phyloP scores from a whole-genome alignment of 2,888 invertebrate species.

The Drosophila gaucha region DNA sequence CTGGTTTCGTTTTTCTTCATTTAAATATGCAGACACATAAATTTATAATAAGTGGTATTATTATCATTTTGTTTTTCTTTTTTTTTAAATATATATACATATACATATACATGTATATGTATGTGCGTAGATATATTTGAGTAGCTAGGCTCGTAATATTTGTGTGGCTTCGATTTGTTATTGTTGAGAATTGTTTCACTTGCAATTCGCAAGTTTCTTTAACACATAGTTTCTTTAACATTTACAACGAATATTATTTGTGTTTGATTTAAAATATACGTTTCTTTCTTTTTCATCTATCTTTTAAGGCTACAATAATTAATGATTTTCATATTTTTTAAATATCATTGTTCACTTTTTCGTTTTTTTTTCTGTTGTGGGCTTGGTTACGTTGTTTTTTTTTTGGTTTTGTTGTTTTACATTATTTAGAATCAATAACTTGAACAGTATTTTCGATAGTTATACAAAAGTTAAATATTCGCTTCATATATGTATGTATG shows the following conservation, averaged over 20 bases:
- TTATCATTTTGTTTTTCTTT: slow-evolving; percentile 30
- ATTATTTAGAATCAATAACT: slow-evolving; percentile 5
- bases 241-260: slow-evolving; percentile 58
- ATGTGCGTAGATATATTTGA: slow-evolving; percentile 3
- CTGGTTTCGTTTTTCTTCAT: slow-evolving; percentile 20
- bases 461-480: slow-evolving; percentile 49
- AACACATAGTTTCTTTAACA: slow-evolving; percentile 58
- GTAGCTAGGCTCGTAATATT: slow-evolving; percentile 37
- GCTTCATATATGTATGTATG: slow-evolving; percentile 17
- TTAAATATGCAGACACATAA: slow-evolving; percentile 54
- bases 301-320: slow-evolving; percentile 61
- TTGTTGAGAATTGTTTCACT: slow-evolving; percentile 42
- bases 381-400: slow-evolving; percentile 52
- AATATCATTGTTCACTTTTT: slow-evolving; percentile 7
- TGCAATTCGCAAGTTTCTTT: slow-evolving; percentile 30
- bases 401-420: slow-evolving; percentile 24
- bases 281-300: background rate
- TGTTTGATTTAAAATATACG: slow-evolving; percentile 31
- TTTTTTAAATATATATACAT: background rate
- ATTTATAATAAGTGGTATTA: slow-evolving; percentile 42
- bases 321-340: slow-evolving; percentile 1
- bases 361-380: slow-evolving; percentile 40
- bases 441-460: slow-evolving; percentile 41
- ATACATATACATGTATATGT: background rate
- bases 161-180: slow-evolving; percentile 41